Conservation (phyloP, 2,888 invertebrate species). For the Creontiades dilutus region DNA sequence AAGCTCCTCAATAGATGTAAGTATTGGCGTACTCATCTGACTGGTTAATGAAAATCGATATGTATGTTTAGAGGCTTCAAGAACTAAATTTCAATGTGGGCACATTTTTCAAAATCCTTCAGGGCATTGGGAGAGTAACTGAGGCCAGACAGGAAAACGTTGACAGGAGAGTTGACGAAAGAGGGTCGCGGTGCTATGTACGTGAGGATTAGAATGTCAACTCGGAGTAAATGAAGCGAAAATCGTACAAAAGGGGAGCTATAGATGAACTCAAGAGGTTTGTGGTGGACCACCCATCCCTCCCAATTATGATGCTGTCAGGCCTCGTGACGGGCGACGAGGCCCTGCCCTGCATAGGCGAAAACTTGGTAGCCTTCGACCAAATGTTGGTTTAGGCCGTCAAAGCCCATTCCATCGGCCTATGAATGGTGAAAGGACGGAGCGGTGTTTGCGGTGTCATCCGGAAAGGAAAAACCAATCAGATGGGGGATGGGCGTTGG, state of each 20-base stretch:
- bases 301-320: constrained; percentile 61
- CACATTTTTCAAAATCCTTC: no score
- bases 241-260: not conserved
- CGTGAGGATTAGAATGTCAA: constrained; percentile 42
- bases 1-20: no score
- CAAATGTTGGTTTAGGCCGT: constrained; percentile 14
- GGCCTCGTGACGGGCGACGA: not conserved
- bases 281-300: constrained; percentile 52
- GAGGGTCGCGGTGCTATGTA: not conserved
- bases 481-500: not conserved
- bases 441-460: constrained; percentile 34
- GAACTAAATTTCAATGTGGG: no score
- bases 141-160: not conserved
- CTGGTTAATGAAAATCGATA: no score
- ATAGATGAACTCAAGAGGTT: constrained; percentile 30
- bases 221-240: constrained; percentile 23
- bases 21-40: no score
- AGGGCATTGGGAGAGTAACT: no score
- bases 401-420: not conserved
- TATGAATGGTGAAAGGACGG: not conserved
- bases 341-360: not conserved
- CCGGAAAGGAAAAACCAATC: not conserved
- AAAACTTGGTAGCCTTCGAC: not conserved
- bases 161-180: not conserved
- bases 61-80: no score